Base-by-base conservation (phyloP, 2,888 invertebrate genomes). In the Cerastoderma edule region DNA sequence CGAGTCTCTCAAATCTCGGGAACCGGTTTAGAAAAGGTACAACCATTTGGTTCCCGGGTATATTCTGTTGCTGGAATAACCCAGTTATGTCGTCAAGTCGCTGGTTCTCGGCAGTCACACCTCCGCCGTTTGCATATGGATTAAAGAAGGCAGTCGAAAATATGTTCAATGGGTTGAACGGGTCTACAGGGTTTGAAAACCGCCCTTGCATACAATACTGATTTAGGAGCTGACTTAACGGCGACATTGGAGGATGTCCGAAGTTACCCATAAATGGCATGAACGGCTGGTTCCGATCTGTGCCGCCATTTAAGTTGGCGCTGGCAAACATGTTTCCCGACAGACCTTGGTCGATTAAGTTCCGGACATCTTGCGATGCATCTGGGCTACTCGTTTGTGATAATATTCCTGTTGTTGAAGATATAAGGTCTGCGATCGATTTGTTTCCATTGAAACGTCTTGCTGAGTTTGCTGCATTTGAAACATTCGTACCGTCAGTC, bases 81-180 rank as follows among this genome's bases (percentile, higher is more conserved):
- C 57, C 33, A 8, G 5, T 28, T n/a, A 57, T 30, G n/a, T 32
- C 30, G n/a, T 28, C 57, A 13, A 57, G 22, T 32, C 32, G 27
- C 53, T n/a, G 10, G 24, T 3, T 24, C 24, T 24, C 5, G 24
- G 53, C 22, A 24, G 27, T 3, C 2, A 5, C 53, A 22, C 3
- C 10, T 53, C 53, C 27, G n/a, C 1, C 8, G 1, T 30, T 32
- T 57, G 57, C 5, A n/a, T n/a, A 57, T 8, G 57, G 33, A 28
- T 57, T 57, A 2, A 28, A n/a, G n/a, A 2, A n/a, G 28, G 57
- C 8, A n/a, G 32, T n/a, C 16, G 57, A 28, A 33, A 57, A 57
- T 4, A 57, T 32, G 33, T 57, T 57, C n/a, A 57, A 33, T 8
- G 57, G 57, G 33, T 57, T 57, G 8, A 57, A 57, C n/a, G 28